These are phyloP conservation scores for Malurus melanocephalus DNA, from an alignment of 2,113 vertebrate species.

Conservation along the genomic window DNA sequence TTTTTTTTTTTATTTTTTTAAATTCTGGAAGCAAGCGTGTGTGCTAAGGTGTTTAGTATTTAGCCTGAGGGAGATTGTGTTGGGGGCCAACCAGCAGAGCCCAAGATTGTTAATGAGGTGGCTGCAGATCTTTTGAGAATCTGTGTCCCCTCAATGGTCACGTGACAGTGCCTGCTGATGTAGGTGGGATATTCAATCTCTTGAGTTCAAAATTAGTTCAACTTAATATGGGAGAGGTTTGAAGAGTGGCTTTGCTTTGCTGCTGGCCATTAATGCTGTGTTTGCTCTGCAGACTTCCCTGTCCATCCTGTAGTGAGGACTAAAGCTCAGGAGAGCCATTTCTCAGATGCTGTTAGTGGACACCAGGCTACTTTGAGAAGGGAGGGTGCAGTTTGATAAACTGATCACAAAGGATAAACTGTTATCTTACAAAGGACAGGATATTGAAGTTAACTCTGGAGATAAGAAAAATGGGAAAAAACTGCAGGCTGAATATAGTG, in stretches of 20 bases:
- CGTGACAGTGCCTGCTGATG: not conserved
- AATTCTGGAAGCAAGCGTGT: not conserved
- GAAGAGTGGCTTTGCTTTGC: not conserved
- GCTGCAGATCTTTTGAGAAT: not conserved
- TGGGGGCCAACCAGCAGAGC: not conserved
- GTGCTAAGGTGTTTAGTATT: not conserved
- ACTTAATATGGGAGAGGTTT: not conserved
- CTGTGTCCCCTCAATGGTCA: not conserved
- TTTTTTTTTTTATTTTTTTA: too few relatives aligned
- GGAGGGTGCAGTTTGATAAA: not conserved
- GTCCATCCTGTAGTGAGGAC: not conserved
- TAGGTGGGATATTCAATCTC: conserved; percentile 34
- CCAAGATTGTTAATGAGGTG: not conserved
- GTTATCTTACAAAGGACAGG: rapidly evolving
- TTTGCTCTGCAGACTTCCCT: rapidly evolving
- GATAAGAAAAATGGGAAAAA: not conserved
- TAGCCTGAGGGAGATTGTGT: rapidly evolving
- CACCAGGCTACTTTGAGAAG: not conserved
- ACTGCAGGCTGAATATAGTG: not conserved
- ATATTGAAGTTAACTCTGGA: not conserved
- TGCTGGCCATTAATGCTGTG: rapidly evolving
- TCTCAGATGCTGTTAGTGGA: not conserved
- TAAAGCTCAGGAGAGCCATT: not conserved
- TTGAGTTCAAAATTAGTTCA: conserved; percentile 39
- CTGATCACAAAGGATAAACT: rapidly evolving